Evolutionary conservation across 2,888 invertebrate species (phyloP), one percentile per base, ranked within the genome.

Genomic region (Erebia ligea): DNA sequence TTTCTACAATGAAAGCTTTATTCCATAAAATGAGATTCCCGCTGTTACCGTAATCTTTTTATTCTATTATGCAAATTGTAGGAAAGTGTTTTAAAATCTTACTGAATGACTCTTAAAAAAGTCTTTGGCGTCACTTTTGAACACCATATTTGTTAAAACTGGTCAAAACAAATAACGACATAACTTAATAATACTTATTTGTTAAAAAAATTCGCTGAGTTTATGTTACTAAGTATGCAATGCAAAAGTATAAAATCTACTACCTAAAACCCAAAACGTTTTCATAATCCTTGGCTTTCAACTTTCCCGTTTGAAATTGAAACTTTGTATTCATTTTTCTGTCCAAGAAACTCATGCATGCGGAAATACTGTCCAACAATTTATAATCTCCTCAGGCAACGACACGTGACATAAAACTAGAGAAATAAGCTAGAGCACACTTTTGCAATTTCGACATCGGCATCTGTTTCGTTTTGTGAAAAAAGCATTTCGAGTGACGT

Each of bases 1-100:
- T 86, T 86, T 85, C 81, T 82, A 85, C 86, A 87, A 87, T 87
- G 85, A 87, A 88, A 85, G 87, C 85, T 87, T 90, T 86, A 85
- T 85, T 83, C 81, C 82, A 82, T 86, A 84, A 82, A 88, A 88
- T 88, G 83, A 84, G 86, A 86, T 85, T 85, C 86, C 86, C 84
- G 87, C 85, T 87, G 87, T 86, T 89, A 85, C 78, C 82, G 76
- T 84, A 84, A 89, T 86, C 85, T 84, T 84, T 86, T 86, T 83
- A 85, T 86, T 81, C 80, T 83, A 82, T 85, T 81, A 85, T 64
- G 68, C 62, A 68, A 73, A 73, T 69, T 71, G 52, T 71, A 48
- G 54, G 54, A 54, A 66, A 70, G 66, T 58, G 66, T 67, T 70
- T 67, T 56, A 67, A 62, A 66, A 66, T 62, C 45, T 50, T 15